These are phyloP conservation scores for Andrena chrysosceles DNA, from an alignment of 2,888 invertebrate genomes.

Conservation along the genomic window DNA sequence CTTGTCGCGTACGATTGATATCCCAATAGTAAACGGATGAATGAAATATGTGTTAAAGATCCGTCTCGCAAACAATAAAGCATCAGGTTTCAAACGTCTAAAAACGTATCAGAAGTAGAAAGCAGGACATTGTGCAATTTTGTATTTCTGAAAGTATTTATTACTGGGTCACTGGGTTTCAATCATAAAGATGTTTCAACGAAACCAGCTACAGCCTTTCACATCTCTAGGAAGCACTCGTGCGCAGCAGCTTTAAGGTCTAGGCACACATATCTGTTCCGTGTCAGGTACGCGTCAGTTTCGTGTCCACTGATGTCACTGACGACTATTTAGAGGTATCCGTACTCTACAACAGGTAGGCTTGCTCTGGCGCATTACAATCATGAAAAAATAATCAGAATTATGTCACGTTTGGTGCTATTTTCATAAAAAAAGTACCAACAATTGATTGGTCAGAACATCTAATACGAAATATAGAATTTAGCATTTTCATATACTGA, in stretches of 20 bases:
- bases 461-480: too few species aligned
- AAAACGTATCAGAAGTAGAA: slow-evolving; percentile 42
- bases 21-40: not conserved
- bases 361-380: too few species aligned
- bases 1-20: not conserved
- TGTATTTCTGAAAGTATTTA: slow-evolving; percentile 41
- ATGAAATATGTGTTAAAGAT: not conserved
- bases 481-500: too few species aligned
- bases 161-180: slow-evolving; percentile 48
- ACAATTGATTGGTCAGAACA: too few species aligned
- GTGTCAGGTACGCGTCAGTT: too few species aligned
- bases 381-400: too few species aligned
- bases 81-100: slow-evolving; percentile 26
- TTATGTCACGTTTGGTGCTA: too few species aligned
- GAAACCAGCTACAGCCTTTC: slow-evolving; percentile 20
- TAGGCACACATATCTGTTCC: not conserved
- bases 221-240: not conserved
- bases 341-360: too few species aligned
- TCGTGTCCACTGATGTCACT: too few species aligned
- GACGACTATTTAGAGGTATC: too few species aligned
- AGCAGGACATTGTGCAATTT: slow-evolving; percentile 11
- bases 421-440: too few species aligned
- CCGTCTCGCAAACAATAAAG: not conserved
- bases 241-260: not conserved
- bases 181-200: slow-evolving; percentile 14